Evolutionary conservation across 2,113 vertebrate species (phyloP).

Genomic region (Propithecus coquereli): DNA sequence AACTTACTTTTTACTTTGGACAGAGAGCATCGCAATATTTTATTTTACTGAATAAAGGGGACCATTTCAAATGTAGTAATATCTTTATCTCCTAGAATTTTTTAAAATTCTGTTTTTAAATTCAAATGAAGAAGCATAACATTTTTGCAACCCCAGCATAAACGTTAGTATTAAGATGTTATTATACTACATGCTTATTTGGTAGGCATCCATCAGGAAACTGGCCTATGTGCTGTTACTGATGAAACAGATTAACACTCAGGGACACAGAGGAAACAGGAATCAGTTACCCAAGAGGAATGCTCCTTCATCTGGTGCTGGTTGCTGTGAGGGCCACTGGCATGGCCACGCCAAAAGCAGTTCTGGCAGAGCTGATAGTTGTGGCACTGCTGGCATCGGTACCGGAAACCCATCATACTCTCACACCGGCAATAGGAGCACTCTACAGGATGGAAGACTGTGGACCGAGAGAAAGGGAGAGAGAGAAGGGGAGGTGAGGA

Average conservation of each 20-base stretch:
- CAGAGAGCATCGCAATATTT: background rate
- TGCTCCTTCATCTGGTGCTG: conserved; percentile 99
- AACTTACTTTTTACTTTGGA: background rate
- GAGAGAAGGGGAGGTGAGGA: accelerated
- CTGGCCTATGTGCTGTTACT: background rate
- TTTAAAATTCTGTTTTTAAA: conserved; percentile 24
- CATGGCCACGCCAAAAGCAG: conserved; percentile 98
- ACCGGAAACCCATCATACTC: conserved; percentile 99
- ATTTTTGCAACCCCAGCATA: background rate
- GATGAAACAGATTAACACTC: background rate
- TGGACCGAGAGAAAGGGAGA: accelerated
- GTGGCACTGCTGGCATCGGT: conserved; percentile 99
- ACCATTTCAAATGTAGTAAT: background rate
- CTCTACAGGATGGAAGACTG: conserved; percentile 98
- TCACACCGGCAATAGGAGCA: conserved; percentile 97
- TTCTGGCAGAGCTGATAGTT: conserved; percentile 98
- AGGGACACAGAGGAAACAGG: background rate
- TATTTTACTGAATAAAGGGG: background rate
- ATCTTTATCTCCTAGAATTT: background rate
- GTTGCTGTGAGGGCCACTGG: conserved; percentile 96
- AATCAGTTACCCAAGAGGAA: conserved; percentile 92
- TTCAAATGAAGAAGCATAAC: background rate
- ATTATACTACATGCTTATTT: background rate
- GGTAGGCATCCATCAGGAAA: background rate
- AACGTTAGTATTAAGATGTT: background rate